Base-by-base conservation (phyloP, 2,113 vertebrate genomes). In the Varanus komodoensis region DNA sequence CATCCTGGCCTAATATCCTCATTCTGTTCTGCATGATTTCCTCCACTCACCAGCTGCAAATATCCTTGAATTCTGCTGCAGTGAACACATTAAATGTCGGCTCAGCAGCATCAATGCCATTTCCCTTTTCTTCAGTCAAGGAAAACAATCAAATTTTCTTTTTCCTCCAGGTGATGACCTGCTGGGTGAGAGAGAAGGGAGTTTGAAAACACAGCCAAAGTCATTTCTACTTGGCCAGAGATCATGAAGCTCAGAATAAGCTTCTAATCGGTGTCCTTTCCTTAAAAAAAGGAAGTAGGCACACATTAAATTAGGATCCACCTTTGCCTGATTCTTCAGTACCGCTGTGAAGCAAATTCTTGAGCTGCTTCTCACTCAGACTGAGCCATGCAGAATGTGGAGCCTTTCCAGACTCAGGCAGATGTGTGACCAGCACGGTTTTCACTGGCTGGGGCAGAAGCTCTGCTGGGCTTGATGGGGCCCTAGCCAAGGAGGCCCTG, bases 71-170 rank as follows among this genome's bases (percentile, higher is more conserved):
- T 95, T 98, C 34, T 97, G 98, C 87, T 97, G 98, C 91, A 98
- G 91, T 29, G 96, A 95, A 92, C 96, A 92, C 7, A 95, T 90
- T 78, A 98, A 95, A 74, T 97, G 98, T 71, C 97, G 97, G 91
- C 96, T 95, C 67, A 99, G 97, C 92, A 99, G 84, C 89, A 98
- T 97, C 6, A 96, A 97, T 0, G 97, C 98, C 99, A 99, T 99
- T 97, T 81, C 93, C 61, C 83, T 69, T 80, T 52, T 77, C 82
- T 88, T 90, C 80, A 64, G 71, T 69, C 91, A 69, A n/a, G n/a
- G 86, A 85, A 78, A 57, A 87, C 78, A 91, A 48, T 81, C 86
- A 87, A 82, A 84, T 73, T 81, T 3, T 75, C 87, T 68, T 14
- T 61, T 84, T 83, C 80, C 25, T 64, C 91, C 19, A 4, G 29